Evolutionary conservation across 2,113 vertebrate genomes (phyloP), one percentile per base, ranked within the genome.

Genomic region (Trinectes maculatus): DNA sequence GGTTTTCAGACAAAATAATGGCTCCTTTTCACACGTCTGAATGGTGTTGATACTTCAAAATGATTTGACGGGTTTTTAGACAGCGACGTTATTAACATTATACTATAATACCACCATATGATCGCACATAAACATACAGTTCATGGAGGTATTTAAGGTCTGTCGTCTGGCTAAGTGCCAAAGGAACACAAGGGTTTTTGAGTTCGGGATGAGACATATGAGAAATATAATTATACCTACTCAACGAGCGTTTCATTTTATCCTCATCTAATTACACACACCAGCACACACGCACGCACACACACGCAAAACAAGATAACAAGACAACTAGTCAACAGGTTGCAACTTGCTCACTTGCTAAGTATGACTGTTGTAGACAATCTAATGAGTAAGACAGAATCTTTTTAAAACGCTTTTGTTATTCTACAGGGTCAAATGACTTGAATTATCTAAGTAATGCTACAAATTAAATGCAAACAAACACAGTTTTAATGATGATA

Each of bases 1-100:
- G 1, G 29, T 79, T 64, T 58, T 60, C 1, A 60, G 55, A 79
- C 19, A 59, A 58, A 72, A 69, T 22, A 83, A 67, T 58, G 19
- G 36, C 26, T 58, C 37, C 54, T 43, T 61, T n/a, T 78, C 51
- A 68, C 34, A n/a, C 13, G 39, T 61, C 22, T 31, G 64, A 37
- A 37, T 42, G 48, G 24, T 59, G 46, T 33, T 28, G 31, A 48
- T 37, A 24, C 12, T 49, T 62, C 36, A 22, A 43, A 80, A 73
- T 49, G 12, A 61, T 53, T 72, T 44, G 42, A 63, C 59, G 28
- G 63, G 16, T 58, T 31, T 54, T 62, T n/a, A 28, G 16, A 48
- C 8, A 25, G 34, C 51, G 29, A 19, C 57, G 59, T 55, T 56
- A 65, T 74, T 63, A 39, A 70, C 8, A 56, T 55, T 44, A 57